Evolutionary conservation across 2,113 vertebrate genomes (phyloP), one percentile per base, ranked within the genome.

Genomic region (Ondatra zibethicus): DNA sequence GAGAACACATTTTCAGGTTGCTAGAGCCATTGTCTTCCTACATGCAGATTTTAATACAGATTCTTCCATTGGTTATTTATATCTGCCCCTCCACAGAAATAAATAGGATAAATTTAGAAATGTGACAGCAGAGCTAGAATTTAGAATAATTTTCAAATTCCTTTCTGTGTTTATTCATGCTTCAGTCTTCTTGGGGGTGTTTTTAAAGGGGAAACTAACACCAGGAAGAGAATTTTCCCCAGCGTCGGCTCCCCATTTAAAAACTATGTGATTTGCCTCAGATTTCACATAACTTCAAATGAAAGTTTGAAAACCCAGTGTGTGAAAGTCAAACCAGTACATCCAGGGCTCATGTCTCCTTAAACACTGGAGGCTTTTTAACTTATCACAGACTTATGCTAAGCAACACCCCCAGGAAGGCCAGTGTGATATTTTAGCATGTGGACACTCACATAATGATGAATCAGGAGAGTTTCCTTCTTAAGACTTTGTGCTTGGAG

Each of bases 1-100:
- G 33, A 42, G 17, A 4, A 7, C 52, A 3, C 6, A 0, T 36
- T 13, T 12, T 1, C 31, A 19, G 19, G 73, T 4, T 73, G 8
- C 29, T 42, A 63, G 39, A 25, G 27, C 58, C 58, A 63, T 42
- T 1, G 19, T 19, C 36, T 70, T 50, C 50, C 72, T 33, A 0
- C 5, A 11, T 31, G 0, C 9, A 8, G 76, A 78, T n/a, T 85
- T 45, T 42, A 42, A 73, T 50, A 50, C 1, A 11, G 39, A 11
- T 63, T 45, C 39, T 47, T 73, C 63, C 9, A 0, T 63, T 85
- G 66, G 45, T 50, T 14, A 0, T 68, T 82, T 77, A 9, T 50
- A 33, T 50, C 72, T 66, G 47, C 25, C 36, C 80, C 36, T n/a
- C 33, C 36, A 45, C 42, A 72, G 17, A 81, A 17, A 91, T 58